Percentiles rank a stretch among this genome's conserved stretches.
phyloP scores from a whole-genome alignment of 2,113 vertebrate species.

The Lepus americanus region DNA sequence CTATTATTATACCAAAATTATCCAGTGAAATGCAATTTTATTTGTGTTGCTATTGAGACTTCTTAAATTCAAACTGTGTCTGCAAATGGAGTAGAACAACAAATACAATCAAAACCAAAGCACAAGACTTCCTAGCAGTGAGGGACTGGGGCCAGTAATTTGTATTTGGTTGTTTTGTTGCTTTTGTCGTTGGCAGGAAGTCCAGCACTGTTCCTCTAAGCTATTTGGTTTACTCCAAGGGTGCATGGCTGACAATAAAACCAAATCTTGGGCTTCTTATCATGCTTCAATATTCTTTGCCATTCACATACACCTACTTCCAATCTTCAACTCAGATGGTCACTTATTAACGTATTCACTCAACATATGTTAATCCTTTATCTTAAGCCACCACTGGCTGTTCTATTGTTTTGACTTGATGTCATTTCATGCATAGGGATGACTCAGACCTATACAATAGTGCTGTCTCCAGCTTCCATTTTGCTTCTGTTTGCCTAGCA shows the following conservation, averaged over 20 bases:
- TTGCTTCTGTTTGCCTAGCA: not conserved
- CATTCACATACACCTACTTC: not conserved
- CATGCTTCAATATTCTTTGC: not conserved
- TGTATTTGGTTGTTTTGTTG: not conserved
- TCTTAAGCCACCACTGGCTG: not conserved
- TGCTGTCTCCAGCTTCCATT: not conserved
- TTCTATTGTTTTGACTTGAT: not conserved
- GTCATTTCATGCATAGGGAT: not conserved
- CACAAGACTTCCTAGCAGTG: not conserved
- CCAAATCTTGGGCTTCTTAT: not conserved
- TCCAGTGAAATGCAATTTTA: not conserved
- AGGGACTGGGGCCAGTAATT: not conserved
- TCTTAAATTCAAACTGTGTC: conserved; percentile 13
- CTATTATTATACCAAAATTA: conserved; percentile 80
- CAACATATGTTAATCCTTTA: not conserved
- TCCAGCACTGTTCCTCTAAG: not conserved
- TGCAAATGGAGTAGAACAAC: not conserved
- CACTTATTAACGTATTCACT: not conserved
- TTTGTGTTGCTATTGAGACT: conserved; percentile 63
- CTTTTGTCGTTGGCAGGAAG: not conserved
- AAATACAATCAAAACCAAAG: conserved; percentile 4
- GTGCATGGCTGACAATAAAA: not conserved
- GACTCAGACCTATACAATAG: not conserved
- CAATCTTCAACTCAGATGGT: not conserved
- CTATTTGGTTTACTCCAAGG: not conserved